These are phyloP conservation scores for Daboia siamensis DNA, from an alignment of 2,113 vertebrate genomes.

Conservation along the genomic window DNA sequence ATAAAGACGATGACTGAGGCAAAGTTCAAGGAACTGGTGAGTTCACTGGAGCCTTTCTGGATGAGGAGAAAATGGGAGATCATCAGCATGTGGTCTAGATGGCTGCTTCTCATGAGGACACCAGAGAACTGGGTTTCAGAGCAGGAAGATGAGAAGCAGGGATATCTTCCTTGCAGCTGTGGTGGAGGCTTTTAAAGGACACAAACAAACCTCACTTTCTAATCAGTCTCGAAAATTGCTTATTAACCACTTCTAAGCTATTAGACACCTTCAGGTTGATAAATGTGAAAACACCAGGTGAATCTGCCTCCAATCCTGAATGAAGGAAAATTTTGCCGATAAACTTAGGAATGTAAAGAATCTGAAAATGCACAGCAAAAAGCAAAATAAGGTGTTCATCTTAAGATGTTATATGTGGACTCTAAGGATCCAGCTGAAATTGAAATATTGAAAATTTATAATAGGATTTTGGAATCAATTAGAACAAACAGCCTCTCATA, in stretches of 20 bases:
- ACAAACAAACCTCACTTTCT: background rate
- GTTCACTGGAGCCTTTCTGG: background rate
- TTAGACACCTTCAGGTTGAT: background rate
- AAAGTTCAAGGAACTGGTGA: background rate
- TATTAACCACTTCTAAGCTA: background rate
- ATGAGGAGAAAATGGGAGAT: background rate
- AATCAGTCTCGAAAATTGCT: background rate
- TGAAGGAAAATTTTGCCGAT: background rate
- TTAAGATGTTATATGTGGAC: background rate
- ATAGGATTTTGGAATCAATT: too few species aligned
- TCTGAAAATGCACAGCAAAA: background rate
- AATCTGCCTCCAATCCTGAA: background rate
- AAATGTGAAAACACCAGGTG: background rate
- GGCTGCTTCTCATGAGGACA: background rate
- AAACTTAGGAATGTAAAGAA: background rate
- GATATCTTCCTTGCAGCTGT: background rate
- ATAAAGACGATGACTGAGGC: background rate
- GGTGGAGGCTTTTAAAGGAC: background rate
- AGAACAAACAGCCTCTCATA: too few species aligned
- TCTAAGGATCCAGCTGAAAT: background rate
- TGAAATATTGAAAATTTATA: too few species aligned
- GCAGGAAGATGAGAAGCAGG: background rate
- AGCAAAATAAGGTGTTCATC: background rate
- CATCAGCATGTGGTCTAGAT: background rate
- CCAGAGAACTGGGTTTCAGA: background rate